These are phyloP conservation scores for Cepphus grylle DNA, from an alignment of 2,113 vertebrate species.

Conservation along the genomic window DNA sequence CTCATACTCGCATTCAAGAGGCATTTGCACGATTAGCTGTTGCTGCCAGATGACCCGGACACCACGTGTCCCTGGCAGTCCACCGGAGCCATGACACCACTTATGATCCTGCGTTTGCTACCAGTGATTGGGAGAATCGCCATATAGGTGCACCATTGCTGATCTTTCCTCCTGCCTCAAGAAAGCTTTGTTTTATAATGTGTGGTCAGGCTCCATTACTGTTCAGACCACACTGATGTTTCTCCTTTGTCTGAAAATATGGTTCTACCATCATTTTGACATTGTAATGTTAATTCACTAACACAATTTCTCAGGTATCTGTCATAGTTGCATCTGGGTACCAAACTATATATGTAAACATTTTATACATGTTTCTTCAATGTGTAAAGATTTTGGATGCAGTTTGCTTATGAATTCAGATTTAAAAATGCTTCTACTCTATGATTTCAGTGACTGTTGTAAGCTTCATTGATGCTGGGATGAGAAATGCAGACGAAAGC, in stretches of 20 bases:
- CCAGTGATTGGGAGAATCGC: rapidly evolving
- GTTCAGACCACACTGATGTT: neutral
- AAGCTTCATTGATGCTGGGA: neutral
- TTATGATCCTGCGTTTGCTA: neutral
- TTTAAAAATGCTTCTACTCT: neutral
- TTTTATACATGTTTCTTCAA: neutral
- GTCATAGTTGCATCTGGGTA: neutral
- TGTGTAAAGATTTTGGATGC: neutral
- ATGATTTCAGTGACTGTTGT: neutral
- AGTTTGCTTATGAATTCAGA: neutral
- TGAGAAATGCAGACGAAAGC: neutral
- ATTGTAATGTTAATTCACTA: neutral
- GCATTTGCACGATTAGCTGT: neutral
- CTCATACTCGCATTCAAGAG: neutral
- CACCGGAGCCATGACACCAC: rapidly evolving
- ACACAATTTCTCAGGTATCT: neutral
- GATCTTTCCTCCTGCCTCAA: neutral
- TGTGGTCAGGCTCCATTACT: neutral
- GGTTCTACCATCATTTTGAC: neutral
- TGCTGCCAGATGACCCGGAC: neutral
- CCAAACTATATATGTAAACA: neutral
- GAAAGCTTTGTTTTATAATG: neutral
- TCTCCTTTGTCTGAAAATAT: neutral
- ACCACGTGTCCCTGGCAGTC: neutral
- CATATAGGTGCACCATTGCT: neutral